Percentiles rank a stretch among this genome's conserved stretches.
Evolutionary conservation across 1,140 invertebrate genomes (phyloP).

Genomic region (Gonatopus flavifemur): DNA sequence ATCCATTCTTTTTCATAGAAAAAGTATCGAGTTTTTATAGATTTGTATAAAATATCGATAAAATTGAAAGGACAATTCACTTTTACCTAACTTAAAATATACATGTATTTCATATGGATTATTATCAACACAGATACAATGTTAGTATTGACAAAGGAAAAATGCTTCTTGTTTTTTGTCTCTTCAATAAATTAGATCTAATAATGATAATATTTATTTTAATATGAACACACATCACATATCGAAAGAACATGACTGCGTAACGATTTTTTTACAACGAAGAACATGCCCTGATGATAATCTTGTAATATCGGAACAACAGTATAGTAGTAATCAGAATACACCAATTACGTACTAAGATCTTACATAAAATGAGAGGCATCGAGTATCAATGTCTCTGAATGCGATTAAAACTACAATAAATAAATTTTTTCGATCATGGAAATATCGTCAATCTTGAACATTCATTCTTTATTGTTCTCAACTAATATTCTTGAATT

Average conservation of each 20-base stretch:
- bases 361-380: constrained; percentile 9
- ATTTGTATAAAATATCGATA: too few species aligned
- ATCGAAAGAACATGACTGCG: constrained; percentile 23
- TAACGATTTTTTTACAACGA: constrained; percentile 18
- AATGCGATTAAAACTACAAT: constrained; percentile 39
- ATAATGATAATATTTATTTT: constrained; percentile 23
- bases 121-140: constrained; percentile 36
- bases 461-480: too few species aligned
- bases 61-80: too few species aligned
- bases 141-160: constrained; percentile 34
- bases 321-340: constrained; percentile 18
- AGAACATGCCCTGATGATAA: constrained; percentile 3
- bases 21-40: too few species aligned
- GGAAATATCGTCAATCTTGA: not conserved
- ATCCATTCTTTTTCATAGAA: too few species aligned
- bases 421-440: too few species aligned
- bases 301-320: constrained; percentile 9
- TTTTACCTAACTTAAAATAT: constrained; percentile 44
- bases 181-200: constrained; percentile 39
- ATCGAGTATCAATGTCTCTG: too few species aligned
- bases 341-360: constrained; percentile 10
- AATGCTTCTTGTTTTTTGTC: constrained; percentile 30
- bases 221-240: constrained; percentile 43
- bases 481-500: too few species aligned
- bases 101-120: constrained; percentile 32